Evolutionary conservation across 2,888 invertebrate species (phyloP), one percentile per base, ranked within the genome.

Genomic region (Aphelenchoides bicaudatus): DNA sequence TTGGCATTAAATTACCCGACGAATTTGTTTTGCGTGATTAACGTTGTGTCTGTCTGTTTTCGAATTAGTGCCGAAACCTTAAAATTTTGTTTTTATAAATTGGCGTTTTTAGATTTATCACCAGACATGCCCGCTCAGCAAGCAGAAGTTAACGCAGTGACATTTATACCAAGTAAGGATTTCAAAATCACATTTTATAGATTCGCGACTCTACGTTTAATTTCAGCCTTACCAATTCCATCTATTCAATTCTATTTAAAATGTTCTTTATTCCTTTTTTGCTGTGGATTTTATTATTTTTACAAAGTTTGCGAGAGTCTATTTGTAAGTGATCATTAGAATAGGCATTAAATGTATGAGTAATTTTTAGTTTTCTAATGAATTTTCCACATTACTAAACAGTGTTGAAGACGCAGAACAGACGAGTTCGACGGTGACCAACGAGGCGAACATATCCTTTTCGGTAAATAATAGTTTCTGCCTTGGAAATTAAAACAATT

Each of bases 271-370:
- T 58, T 65, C 37, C 46, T 65, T n/a, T 65, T 65, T 39, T 23
- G 56, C 13, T 61, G 58, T 28, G 65, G 65, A 29, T 59, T 68
- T n/a, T 65, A 65, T 37, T 65, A 65, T 29, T 68, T 46, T 47
- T 58, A 58, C 48, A 61, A 39, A 30, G 37, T 58, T 27, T 19
- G 38, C 30, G 43, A 61, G 47, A 61, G 61, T 60, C 49, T 49
- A 5, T 16, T 49, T 19, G 43, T 49, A 16, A 43, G 27, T 27
- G 5, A 6, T 16, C 39, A 27, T 39, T 6, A 27, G 5, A 39
- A 8, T 6, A 8, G 4, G 30, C 8, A 39, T 49, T 39, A 8
- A n/a, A 5, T 27, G 5, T n/a, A 49, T 39, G 5, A 19, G 6
- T 39, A 19, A 8, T 39, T 16, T 49, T 49, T 39, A 49, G 49